Evolutionary conservation across 2,797 vertebrate species (phyloP).

Genomic region (Lagodon rhomboides): DNA sequence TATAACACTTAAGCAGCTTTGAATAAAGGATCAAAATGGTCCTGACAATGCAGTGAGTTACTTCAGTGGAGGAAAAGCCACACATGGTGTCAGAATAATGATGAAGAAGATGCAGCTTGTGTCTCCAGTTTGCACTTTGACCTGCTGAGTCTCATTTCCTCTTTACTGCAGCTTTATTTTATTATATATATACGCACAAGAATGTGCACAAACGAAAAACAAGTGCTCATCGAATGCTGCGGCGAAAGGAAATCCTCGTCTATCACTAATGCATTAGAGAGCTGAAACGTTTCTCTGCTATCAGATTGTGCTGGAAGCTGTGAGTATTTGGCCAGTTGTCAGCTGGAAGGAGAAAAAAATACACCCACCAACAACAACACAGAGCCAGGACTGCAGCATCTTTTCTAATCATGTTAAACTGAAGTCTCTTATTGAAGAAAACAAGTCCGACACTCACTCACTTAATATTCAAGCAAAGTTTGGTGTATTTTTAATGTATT

Average conservation of each 20-base stretch:
- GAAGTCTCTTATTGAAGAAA: not conserved
- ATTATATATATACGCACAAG: not conserved
- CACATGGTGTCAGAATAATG: not conserved
- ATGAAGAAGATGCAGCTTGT: slow-evolving; percentile 20
- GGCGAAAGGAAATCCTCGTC: slow-evolving; percentile 25
- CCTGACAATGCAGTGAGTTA: not conserved
- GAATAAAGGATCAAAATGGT: no score
- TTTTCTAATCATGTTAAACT: not conserved
- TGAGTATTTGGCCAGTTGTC: slow-evolving; percentile 33
- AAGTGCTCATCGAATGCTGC: not conserved
- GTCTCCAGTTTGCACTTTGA: slow-evolving; percentile 4
- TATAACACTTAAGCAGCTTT: no score
- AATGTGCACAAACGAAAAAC: no score
- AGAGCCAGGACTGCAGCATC: not conserved
- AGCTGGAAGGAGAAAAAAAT: slow-evolving; percentile 26
- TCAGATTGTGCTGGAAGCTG: slow-evolving; percentile 9
- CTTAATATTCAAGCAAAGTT: not conserved
- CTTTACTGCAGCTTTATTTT: not conserved
- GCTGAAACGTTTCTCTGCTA: slow-evolving; percentile 3
- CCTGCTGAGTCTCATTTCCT: slow-evolving; percentile 41
- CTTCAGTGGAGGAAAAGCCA: not conserved
- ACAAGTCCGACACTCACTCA: no score
- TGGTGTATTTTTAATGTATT: not conserved
- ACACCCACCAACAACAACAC: slow-evolving; percentile 20
- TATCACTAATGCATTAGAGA: slow-evolving; percentile 6